Evolutionary conservation across 1,140 invertebrate species (phyloP).

Genomic region (Pemphigus obesinymphae): DNA sequence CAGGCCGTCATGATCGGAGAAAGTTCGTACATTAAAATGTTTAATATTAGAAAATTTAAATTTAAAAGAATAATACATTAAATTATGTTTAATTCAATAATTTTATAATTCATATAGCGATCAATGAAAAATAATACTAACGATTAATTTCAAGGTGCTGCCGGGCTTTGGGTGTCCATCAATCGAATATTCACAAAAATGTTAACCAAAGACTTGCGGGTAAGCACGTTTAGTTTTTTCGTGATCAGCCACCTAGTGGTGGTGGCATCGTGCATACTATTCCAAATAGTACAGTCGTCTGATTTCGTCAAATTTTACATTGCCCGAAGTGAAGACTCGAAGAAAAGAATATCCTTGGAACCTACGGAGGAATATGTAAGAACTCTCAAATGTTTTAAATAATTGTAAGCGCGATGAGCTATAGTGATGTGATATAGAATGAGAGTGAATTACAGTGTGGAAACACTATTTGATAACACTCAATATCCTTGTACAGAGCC

Average conservation of each 20-base stretch:
- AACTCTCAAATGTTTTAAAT: neutral
- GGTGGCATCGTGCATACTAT: slow-evolving; percentile 67
- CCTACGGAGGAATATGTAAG: slow-evolving; percentile 64
- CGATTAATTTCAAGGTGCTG: slow-evolving; percentile 59
- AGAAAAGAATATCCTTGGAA: slow-evolving; percentile 65
- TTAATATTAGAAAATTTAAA: neutral
- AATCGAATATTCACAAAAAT: slow-evolving; percentile 79
- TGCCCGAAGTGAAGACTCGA: slow-evolving; percentile 64
- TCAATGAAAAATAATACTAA: neutral
- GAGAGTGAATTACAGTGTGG: too few relatives aligned
- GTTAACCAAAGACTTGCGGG: slow-evolving; percentile 63
- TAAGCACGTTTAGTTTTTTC: slow-evolving; percentile 83
- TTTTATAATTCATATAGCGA: neutral
- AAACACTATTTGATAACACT: too few relatives aligned
- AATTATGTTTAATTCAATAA: neutral
- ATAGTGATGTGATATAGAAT: too few relatives aligned
- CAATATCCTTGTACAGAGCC: too few relatives aligned
- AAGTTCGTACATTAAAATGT: slow-evolving; percentile 57
- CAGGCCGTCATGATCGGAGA: slow-evolving; percentile 92
- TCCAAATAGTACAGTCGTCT: slow-evolving; percentile 68
- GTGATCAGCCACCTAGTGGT: slow-evolving; percentile 69
- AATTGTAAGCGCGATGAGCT: too few relatives aligned
- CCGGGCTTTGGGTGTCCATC: slow-evolving; percentile 76
- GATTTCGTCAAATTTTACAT: slow-evolving; percentile 81
- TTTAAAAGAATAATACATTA: neutral